These are phyloP conservation scores for Malurus cyaneus DNA, from an alignment of 2,113 vertebrate species.

Conservation along the genomic window DNA sequence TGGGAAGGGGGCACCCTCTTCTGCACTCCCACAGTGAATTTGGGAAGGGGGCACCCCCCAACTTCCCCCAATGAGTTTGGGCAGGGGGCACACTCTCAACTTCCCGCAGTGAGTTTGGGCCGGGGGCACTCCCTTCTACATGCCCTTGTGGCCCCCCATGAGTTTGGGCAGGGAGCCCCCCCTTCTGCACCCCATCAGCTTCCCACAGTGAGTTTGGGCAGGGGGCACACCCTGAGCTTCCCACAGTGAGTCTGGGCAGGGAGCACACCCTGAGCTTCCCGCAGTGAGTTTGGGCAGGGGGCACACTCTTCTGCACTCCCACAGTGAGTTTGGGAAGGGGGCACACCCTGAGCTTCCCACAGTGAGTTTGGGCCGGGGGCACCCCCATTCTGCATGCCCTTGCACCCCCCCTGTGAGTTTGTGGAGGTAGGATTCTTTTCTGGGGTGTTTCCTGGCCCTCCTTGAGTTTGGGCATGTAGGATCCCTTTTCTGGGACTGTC, in stretches of 20 bases:
- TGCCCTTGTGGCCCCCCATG: slow-evolving; percentile 66
- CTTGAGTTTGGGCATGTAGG: too few species aligned
- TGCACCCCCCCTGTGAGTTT: slow-evolving; percentile 55
- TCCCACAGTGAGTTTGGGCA: slow-evolving; percentile 78
- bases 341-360: slow-evolving; percentile 66
- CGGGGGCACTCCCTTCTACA: rapidly evolving
- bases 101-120: slow-evolving; percentile 81
- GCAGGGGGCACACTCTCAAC: slow-evolving; percentile 36
- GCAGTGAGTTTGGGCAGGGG: background rate
- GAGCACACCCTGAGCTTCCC: too few species aligned
- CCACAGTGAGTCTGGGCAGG: slow-evolving; percentile 76
- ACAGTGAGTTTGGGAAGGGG: slow-evolving; percentile 71
- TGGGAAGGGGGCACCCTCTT: too few species aligned
- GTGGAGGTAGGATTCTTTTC: background rate
- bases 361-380: slow-evolving; percentile 70
- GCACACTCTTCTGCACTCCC: background rate
- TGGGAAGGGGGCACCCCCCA: too few species aligned
- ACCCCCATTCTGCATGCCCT: background rate
- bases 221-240: slow-evolving; percentile 63
- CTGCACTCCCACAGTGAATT: too few species aligned
- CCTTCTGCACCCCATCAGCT: too few species aligned
- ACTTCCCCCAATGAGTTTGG: too few species aligned
- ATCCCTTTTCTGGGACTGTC: background rate
- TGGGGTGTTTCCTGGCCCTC: too few species aligned
- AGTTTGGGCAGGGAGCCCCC: background rate